Conservation (phyloP, 2,888 invertebrate species). For the Tholera decimalis region DNA sequence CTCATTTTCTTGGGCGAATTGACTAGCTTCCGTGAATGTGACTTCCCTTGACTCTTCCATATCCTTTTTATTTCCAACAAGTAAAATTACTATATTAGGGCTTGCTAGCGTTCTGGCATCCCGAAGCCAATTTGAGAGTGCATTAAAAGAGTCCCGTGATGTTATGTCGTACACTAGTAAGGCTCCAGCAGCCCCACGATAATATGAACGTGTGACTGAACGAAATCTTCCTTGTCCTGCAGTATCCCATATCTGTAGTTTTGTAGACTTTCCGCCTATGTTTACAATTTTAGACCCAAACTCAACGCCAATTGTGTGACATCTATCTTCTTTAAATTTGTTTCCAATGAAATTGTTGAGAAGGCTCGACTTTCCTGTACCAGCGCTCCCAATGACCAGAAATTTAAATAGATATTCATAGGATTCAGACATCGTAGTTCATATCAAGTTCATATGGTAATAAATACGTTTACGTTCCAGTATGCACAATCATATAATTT, state of each 20-base stretch:
- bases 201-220: conserved; percentile 97
- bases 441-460: not conserved
- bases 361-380: conserved; percentile 96
- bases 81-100: conserved; percentile 95
- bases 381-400: conserved; percentile 96
- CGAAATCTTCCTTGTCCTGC: conserved; percentile 99
- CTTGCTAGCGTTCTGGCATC: conserved; percentile 96
- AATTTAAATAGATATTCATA: conserved; percentile 96
- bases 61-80: conserved; percentile 96
- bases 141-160: conserved; percentile 98
- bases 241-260: conserved; percentile 96
- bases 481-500: conserved; percentile 23
- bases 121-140: conserved; percentile 96
- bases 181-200: conserved; percentile 97
- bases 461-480: not conserved
- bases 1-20: conserved; percentile 97
- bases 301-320: conserved; percentile 96
- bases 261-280: conserved; percentile 95
- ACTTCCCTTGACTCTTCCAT: conserved; percentile 95
- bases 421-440: conserved; percentile 57
- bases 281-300: conserved; percentile 97
- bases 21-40: conserved; percentile 95
- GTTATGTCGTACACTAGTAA: conserved; percentile 97
- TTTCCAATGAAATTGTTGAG: conserved; percentile 96
- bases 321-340: conserved; percentile 96